Conservation (phyloP, 2,113 vertebrate species). For the Castor canadensis region DNA sequence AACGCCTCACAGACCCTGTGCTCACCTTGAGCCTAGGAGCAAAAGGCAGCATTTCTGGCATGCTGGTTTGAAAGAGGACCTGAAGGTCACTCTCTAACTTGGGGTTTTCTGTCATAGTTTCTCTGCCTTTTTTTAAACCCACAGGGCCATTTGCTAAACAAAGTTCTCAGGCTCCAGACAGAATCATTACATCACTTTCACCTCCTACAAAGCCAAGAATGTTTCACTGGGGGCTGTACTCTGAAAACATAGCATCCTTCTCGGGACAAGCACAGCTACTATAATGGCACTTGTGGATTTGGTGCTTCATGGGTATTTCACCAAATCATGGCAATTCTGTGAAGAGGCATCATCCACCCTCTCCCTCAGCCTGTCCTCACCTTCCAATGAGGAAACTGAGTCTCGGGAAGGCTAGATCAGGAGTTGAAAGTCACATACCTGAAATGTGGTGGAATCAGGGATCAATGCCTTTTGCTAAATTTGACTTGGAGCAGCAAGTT, state of each 20-base stretch:
- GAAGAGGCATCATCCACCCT: not conserved
- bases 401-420: not conserved
- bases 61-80: not conserved
- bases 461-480: not conserved
- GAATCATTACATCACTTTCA: not conserved
- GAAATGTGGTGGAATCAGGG: too few relatives aligned
- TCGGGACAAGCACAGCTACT: too few relatives aligned
- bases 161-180: not conserved
- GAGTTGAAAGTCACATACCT: not conserved
- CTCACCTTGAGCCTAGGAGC: not conserved
- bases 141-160: not conserved
- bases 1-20: not conserved
- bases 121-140: not conserved
- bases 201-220: not conserved
- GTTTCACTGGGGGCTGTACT: not conserved
- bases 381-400: conserved; percentile 11
- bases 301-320: not conserved
- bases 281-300: too few relatives aligned
- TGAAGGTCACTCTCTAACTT: not conserved
- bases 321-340: not conserved
- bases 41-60: not conserved
- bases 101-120: not conserved
- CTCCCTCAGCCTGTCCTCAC: not conserved
- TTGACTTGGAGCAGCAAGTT: not conserved
- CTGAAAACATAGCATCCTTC: not conserved